A percentile compares a stretch with the other conserved stretches of the same genome.
These are phyloP conservation scores for Crocuta crocuta DNA, from an alignment of 2,113 vertebrate species.

Conservation along the genomic window DNA sequence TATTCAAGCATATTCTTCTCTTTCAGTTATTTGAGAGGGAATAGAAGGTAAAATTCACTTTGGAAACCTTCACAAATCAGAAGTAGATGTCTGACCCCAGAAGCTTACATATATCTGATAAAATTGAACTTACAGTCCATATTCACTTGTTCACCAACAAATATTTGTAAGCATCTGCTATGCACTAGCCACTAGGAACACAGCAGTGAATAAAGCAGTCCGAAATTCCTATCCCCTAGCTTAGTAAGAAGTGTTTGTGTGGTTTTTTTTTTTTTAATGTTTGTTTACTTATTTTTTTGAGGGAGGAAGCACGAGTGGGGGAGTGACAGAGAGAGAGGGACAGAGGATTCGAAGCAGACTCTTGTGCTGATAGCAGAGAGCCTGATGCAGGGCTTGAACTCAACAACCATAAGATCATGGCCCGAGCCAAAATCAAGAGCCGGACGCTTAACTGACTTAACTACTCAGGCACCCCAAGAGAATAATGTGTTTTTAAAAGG, in stretches of 20 bases:
- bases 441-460: too few relatives aligned
- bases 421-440: too few relatives aligned
- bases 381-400: too few relatives aligned
- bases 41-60: constrained; percentile 20
- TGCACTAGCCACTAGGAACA: background rate
- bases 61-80: background rate
- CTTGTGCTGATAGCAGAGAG: too few relatives aligned
- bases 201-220: background rate
- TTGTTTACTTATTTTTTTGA: too few relatives aligned
- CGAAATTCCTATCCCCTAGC: background rate
- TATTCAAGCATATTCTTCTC: background rate
- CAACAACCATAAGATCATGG: too few relatives aligned
- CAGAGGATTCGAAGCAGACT: too few relatives aligned
- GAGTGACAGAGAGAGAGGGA: too few relatives aligned
- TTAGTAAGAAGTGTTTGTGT: background rate
- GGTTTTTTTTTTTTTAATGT: too few relatives aligned
- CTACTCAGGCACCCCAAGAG: background rate
- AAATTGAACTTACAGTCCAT: background rate
- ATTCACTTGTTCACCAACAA: background rate
- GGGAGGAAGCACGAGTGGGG: too few relatives aligned
- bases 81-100: background rate
- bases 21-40: background rate
- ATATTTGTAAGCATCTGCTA: background rate
- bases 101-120: background rate
- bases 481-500: background rate